A percentile compares a stretch with the other conserved stretches of the same genome.
phyloP scores from a whole-genome alignment of 2,888 invertebrate genomes.

The Allygus modestus region DNA sequence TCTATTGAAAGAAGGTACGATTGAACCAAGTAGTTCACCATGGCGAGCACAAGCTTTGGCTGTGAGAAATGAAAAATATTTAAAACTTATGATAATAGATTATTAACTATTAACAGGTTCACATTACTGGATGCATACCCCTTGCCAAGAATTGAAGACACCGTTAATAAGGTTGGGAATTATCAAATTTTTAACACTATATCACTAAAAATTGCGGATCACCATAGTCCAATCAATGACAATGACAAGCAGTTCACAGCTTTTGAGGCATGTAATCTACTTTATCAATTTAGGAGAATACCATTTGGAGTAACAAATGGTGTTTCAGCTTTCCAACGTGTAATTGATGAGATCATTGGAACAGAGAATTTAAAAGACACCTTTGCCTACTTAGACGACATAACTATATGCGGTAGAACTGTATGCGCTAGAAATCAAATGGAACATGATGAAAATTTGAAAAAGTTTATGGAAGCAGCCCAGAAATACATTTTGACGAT shows the following conservation, averaged over 20 bases:
- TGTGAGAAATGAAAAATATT: too few species aligned
- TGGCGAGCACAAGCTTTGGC: slow-evolving; percentile 51
- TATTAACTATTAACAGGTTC: background rate
- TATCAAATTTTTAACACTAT: background rate
- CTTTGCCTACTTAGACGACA: slow-evolving; percentile 56
- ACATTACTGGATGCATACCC: background rate
- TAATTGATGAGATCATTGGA: slow-evolving; percentile 19
- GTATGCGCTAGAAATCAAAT: background rate
- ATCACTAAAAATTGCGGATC: background rate
- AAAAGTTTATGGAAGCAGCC: slow-evolving; percentile 37
- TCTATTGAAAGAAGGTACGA: slow-evolving; percentile 27
- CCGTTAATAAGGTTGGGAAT: background rate
- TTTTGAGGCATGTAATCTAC: slow-evolving; percentile 19
- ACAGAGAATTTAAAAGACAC: slow-evolving; percentile 41
- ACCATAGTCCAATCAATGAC: background rate
- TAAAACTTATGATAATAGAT: background rate
- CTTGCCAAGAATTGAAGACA: background rate
- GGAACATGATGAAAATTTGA: too few species aligned
- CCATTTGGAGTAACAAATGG: slow-evolving; percentile 42
- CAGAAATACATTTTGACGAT: slow-evolving; percentile 62
- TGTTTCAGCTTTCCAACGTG: slow-evolving; percentile 39
- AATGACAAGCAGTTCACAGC: slow-evolving; percentile 4
- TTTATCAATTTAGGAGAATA: slow-evolving; percentile 22
- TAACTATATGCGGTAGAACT: slow-evolving; percentile 49
- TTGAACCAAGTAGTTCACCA: slow-evolving; percentile 57